Evolutionary conservation across 1,140 invertebrate genomes (phyloP).

Genomic region (Drosophila athabasca): DNA sequence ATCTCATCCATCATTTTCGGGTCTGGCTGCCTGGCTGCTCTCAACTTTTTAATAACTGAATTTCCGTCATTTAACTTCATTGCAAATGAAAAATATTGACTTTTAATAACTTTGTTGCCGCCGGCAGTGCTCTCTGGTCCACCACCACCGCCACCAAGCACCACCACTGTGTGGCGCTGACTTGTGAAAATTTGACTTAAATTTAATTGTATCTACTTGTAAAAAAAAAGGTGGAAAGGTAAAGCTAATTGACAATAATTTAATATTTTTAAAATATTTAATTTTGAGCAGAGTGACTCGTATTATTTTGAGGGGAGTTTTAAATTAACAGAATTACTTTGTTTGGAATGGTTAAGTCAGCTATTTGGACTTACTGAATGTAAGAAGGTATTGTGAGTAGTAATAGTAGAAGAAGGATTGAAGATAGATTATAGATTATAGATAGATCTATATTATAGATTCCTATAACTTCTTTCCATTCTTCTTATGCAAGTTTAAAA

Average conservation of each 20-base stretch:
- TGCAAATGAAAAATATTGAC: slow-evolving; percentile 63
- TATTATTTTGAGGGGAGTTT: slow-evolving; percentile 5
- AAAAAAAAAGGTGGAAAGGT: slow-evolving; percentile 16
- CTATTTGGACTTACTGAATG: not conserved
- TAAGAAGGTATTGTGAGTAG: too few species aligned
- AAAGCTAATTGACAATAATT: slow-evolving; percentile 42
- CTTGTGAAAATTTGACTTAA: slow-evolving; percentile 40
- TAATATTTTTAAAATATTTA: slow-evolving; percentile 18
- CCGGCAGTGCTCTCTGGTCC: slow-evolving; percentile 9
- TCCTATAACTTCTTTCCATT: too few species aligned
- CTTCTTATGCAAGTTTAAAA: too few species aligned
- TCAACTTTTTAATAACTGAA: slow-evolving; percentile 67
- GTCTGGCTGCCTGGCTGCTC: not conserved
- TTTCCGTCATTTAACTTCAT: slow-evolving; percentile 76
- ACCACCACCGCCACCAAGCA: not conserved
- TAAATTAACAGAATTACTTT: slow-evolving; percentile 22
- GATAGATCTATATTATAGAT: too few species aligned
- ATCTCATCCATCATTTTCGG: slow-evolving; percentile 57
- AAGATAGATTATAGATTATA: too few species aligned
- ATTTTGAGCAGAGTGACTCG: slow-evolving; percentile 16
- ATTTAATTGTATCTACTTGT: slow-evolving; percentile 47
- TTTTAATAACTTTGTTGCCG: slow-evolving; percentile 67
- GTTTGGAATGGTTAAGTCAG: not conserved
- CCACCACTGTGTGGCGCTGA: slow-evolving; percentile 44
- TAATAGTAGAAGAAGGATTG: too few species aligned